These are phyloP conservation scores for Hylaeus volcanicus DNA, from an alignment of 1,140 invertebrate species.

Conservation along the genomic window DNA sequence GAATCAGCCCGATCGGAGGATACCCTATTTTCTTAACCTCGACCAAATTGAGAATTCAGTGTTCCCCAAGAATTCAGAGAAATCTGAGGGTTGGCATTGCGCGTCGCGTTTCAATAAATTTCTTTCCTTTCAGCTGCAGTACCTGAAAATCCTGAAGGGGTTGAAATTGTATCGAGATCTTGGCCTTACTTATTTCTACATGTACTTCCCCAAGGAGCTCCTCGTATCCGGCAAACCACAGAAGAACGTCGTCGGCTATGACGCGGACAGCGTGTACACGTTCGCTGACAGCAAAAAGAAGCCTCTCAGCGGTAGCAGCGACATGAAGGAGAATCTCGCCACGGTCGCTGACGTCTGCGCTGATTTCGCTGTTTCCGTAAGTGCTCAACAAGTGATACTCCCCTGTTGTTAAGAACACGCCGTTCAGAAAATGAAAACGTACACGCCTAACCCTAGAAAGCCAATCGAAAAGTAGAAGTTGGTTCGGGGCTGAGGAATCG, in stretches of 20 bases:
- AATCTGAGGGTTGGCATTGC: too few relatives aligned
- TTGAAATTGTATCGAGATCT: constrained; percentile 73
- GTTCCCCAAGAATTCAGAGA: too few relatives aligned
- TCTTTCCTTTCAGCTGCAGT: constrained; percentile 76
- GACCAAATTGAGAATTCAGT: too few relatives aligned
- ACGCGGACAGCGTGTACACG: constrained; percentile 80
- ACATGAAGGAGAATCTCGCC: constrained; percentile 80
- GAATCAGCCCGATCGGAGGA: too few relatives aligned
- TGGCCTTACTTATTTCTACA: constrained; percentile 75
- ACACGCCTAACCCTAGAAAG: too few relatives aligned
- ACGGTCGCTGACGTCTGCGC: constrained; percentile 81
- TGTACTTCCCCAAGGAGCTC: constrained; percentile 77
- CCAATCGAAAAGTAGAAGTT: too few relatives aligned
- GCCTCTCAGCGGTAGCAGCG: constrained; percentile 77
- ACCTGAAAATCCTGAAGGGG: constrained; percentile 76
- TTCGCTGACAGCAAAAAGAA: constrained; percentile 83
- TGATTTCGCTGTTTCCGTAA: constrained; percentile 80
- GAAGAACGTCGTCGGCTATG: constrained; percentile 81
- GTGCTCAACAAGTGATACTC: constrained; percentile 48
- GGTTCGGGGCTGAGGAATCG: too few relatives aligned
- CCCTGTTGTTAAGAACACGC: neutral
- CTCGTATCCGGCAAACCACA: constrained; percentile 75
- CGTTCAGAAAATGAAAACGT: neutral
- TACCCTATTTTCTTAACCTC: too few relatives aligned
- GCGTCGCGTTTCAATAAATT: neutral